Conservation (phyloP, 1,140 invertebrate genomes). For the Cydia amplana region DNA sequence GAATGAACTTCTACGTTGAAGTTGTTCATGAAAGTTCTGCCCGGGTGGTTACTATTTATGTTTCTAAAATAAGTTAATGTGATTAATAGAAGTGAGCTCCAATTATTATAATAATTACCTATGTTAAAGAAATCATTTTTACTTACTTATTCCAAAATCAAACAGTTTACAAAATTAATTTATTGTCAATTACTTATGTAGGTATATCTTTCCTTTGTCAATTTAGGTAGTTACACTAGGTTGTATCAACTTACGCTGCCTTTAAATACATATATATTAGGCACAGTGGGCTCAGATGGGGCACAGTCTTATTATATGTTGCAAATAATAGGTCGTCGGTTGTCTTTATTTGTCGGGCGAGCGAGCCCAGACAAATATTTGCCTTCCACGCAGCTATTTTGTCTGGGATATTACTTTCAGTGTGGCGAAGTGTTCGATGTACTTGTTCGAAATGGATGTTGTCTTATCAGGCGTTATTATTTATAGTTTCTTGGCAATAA, state of each 20-base stretch:
- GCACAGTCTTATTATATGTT: neutral
- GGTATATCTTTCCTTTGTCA: neutral
- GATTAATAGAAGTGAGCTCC: too few relatives aligned
- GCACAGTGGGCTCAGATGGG: too few relatives aligned
- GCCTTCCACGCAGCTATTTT: neutral
- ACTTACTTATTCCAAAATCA: too few relatives aligned
- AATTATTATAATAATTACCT: too few relatives aligned
- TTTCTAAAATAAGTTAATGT: too few relatives aligned
- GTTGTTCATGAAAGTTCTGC: neutral
- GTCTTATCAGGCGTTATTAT: slow-evolving; percentile 12
- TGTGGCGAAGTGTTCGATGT: neutral
- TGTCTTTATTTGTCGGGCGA: slow-evolving; percentile 21
- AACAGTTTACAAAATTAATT: too few relatives aligned
- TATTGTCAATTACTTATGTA: too few relatives aligned
- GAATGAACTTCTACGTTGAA: neutral
- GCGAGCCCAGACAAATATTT: slow-evolving; percentile 28
- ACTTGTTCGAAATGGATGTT: slow-evolving; percentile 1
- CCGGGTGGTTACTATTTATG: neutral
- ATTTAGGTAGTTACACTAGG: neutral
- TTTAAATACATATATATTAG: neutral
- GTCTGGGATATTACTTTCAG: slow-evolving; percentile 9
- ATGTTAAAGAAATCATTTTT: too few relatives aligned
- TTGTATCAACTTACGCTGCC: neutral
- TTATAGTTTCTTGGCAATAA: slow-evolving; percentile 9
- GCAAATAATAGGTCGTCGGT: slow-evolving; percentile 3